These are phyloP conservation scores for Nephila pilipes DNA, from an alignment of 1,140 invertebrate genomes.

Conservation along the genomic window DNA sequence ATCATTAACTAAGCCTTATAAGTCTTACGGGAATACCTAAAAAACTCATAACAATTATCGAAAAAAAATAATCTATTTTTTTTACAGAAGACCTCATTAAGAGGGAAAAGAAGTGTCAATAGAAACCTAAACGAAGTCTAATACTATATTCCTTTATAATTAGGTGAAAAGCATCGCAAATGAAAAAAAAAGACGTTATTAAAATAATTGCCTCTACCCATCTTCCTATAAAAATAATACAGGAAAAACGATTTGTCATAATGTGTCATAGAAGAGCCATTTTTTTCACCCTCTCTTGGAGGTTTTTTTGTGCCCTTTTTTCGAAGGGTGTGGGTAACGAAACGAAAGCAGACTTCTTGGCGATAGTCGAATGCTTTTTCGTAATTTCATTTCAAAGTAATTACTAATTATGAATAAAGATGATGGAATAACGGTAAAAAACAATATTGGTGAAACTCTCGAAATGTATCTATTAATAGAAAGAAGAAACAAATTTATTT, in stretches of 20 bases:
- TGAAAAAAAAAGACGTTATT: neutral
- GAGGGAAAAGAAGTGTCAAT: conserved; percentile 18
- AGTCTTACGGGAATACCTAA: neutral
- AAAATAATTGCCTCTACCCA: conserved; percentile 27
- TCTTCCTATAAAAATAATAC: conserved; percentile 2
- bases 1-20: neutral
- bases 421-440: no score
- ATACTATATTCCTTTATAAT: conserved; percentile 17
- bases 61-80: conserved; percentile 12
- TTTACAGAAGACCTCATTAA: neutral
- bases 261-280: neutral
- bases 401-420: no score
- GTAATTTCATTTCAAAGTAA: neutral
- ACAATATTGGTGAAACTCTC: no score
- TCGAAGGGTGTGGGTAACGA: neutral
- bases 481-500: no score
- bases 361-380: neutral
- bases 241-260: conserved; percentile 31
- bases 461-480: no score
- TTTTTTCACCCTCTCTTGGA: neutral
- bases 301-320: conserved; percentile 1
- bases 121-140: neutral
- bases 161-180: neutral
- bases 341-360: neutral
- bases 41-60: conserved; percentile 5